Conservation (phyloP, 2,797 vertebrate species). For the Semotilus atromaculatus region DNA sequence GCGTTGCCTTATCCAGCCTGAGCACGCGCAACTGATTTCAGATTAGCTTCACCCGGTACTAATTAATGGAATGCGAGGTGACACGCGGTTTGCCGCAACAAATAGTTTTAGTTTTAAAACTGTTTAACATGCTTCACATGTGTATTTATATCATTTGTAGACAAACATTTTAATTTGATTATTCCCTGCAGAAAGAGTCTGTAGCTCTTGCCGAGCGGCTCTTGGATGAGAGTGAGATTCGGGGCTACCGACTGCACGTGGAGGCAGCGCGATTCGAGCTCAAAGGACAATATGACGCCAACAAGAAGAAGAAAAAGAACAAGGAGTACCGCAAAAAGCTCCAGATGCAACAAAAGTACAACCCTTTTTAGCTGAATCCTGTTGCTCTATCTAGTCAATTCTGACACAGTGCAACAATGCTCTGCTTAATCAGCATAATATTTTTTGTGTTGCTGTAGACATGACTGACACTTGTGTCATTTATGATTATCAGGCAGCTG, state of each 20-base stretch:
- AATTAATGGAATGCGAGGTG: too few species aligned
- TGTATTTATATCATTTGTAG: neutral
- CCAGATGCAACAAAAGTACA: slow-evolving; percentile 91
- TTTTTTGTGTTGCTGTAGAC: neutral
- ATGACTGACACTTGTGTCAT: neutral
- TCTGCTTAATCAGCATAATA: neutral
- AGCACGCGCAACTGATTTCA: too few species aligned
- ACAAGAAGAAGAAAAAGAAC: slow-evolving; percentile 94
- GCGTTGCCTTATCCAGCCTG: too few species aligned
- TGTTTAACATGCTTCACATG: neutral
- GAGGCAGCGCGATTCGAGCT: slow-evolving; percentile 92
- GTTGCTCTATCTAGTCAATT: neutral
- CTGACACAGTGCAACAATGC: neutral
- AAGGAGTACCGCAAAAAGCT: slow-evolving; percentile 95
- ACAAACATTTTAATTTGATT: neutral
- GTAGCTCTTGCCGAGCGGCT: slow-evolving; percentile 87
- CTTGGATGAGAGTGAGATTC: slow-evolving; percentile 90
- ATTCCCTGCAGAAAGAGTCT: slow-evolving; percentile 82
- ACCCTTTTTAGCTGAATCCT: neutral
- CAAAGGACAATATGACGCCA: slow-evolving; percentile 93
- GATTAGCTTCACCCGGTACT: too few species aligned
- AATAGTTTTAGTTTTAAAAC: neutral
- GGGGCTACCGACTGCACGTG: slow-evolving; percentile 92
- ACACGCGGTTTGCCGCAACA: too few species aligned
- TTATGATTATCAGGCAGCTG: slow-evolving; percentile 82